A percentile compares a stretch with the other conserved stretches of the same genome.
phyloP scores from a whole-genome alignment of 2,888 invertebrate genomes.

The Diadegma fenestrale region DNA sequence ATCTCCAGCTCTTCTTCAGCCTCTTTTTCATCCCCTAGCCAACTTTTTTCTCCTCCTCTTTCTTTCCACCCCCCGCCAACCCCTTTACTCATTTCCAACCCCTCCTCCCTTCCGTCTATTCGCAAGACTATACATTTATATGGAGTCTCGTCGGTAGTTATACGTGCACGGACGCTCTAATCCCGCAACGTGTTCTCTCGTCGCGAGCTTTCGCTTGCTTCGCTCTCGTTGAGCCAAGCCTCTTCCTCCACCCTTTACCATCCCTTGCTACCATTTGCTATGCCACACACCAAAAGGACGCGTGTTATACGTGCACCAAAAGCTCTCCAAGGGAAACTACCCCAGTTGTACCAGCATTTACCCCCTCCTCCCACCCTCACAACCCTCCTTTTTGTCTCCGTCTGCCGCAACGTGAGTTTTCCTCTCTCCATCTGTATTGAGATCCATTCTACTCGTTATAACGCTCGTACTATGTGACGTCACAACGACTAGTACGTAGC shows the following conservation, averaged over 20 bases:
- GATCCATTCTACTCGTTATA: constrained; percentile 22
- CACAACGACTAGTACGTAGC: constrained; percentile 58
- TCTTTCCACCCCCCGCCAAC: not conserved
- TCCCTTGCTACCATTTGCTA: not conserved
- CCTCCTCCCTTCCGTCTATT: not conserved
- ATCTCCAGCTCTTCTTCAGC: not conserved
- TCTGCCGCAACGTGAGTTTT: not conserved
- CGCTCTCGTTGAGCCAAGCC: constrained; percentile 54
- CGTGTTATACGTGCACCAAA: constrained; percentile 16
- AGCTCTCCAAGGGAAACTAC: constrained; percentile 18
- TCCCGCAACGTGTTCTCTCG: constrained; percentile 67
- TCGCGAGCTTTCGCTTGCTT: constrained; percentile 51
- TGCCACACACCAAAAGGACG: constrained; percentile 42
- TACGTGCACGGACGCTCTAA: constrained; percentile 72
- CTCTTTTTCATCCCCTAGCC: not conserved
- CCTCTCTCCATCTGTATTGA: not conserved
- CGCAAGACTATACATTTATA: constrained; percentile 56
- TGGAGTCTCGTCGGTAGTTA: constrained; percentile 62
- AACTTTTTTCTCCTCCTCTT: not conserved
- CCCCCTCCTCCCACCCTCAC: not conserved
- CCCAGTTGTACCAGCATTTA: constrained; percentile 7
- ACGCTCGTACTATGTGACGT: constrained; percentile 44
- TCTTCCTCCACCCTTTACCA: not conserved
- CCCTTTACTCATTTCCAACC: not conserved
- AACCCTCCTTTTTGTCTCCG: not conserved